Evolutionary conservation across 1,140 invertebrate genomes (phyloP).

Genomic region (Drosophila orosa): DNA sequence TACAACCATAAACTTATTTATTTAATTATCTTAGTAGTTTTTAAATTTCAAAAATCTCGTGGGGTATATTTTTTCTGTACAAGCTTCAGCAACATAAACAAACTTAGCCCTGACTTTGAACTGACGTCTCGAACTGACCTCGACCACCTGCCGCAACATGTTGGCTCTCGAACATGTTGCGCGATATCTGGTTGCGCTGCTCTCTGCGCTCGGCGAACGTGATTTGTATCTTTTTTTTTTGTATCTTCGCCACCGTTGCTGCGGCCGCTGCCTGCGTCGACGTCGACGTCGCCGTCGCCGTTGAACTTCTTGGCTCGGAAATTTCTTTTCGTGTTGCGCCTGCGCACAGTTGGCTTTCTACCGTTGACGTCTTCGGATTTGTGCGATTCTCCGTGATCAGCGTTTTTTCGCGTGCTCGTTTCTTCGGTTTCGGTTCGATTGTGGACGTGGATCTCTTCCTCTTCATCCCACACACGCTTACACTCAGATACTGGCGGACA

Average conservation of each 20-base stretch:
- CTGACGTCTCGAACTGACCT: constrained; percentile 56
- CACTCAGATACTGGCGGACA: constrained; percentile 27
- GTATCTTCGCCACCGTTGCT: constrained; percentile 33
- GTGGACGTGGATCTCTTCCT: constrained; percentile 69
- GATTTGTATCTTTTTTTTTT: constrained; percentile 47
- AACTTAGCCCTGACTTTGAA: constrained; percentile 83
- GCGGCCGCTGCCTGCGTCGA: constrained; percentile 35
- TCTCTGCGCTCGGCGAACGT: constrained; percentile 39
- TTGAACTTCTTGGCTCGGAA: constrained; percentile 70
- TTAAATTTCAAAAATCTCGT: neutral
- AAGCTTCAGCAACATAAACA: constrained; percentile 51
- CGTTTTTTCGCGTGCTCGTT: constrained; percentile 61
- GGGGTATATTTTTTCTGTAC: neutral
- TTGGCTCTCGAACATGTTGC: constrained; percentile 46
- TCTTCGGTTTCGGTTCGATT: constrained; percentile 55
- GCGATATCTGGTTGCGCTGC: constrained; percentile 4
- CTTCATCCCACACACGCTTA: constrained; percentile 21
- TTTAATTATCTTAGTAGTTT: too few species aligned
- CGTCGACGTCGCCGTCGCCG: constrained; percentile 33
- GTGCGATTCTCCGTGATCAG: constrained; percentile 54
- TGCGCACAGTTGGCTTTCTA: constrained; percentile 84
- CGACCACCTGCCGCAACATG: constrained; percentile 67
- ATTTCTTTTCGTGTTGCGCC: constrained; percentile 81
- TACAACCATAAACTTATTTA: too few species aligned
- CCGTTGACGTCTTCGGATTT: constrained; percentile 84